These are phyloP conservation scores for Rhinoderma darwinii DNA, from an alignment of 2,113 vertebrate genomes.

Conservation along the genomic window DNA sequence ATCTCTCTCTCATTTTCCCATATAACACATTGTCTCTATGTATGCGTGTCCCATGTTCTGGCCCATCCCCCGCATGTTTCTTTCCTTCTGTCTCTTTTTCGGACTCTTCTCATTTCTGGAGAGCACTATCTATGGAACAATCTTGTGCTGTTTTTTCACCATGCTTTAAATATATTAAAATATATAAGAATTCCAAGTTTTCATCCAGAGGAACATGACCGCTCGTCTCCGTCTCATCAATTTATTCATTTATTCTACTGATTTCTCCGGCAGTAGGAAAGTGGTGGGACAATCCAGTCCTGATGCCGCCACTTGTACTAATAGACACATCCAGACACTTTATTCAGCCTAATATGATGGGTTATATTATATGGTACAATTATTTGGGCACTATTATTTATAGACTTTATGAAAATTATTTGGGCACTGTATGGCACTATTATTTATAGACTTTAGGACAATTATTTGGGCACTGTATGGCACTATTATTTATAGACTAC, in stretches of 20 bases:
- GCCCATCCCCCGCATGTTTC: constrained; percentile 38
- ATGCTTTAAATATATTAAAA: constrained; percentile 60
- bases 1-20: constrained; percentile 13
- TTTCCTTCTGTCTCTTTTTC: constrained; percentile 38
- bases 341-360: too few species aligned
- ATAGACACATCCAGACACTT: too few species aligned
- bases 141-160: constrained; percentile 51
- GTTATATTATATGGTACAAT: too few species aligned
- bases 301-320: too few species aligned
- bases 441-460: neutral
- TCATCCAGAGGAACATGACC: constrained; percentile 30
- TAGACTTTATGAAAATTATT: too few species aligned
- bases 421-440: neutral
- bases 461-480: too few species aligned
- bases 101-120: constrained; percentile 15
- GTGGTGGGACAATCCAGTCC: too few species aligned
- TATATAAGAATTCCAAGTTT: constrained; percentile 48
- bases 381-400: too few species aligned
- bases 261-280: too few species aligned
- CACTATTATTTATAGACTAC: too few species aligned
- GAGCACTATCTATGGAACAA: constrained; percentile 47
- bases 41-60: constrained; percentile 37
- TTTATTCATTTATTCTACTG: neutral
- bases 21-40: constrained; percentile 8
- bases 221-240: neutral